A percentile compares a stretch with the other conserved stretches of the same genome.
These are phyloP conservation scores for Magallana gigas DNA, from an alignment of 1,140 invertebrate genomes.

Conservation along the genomic window DNA sequence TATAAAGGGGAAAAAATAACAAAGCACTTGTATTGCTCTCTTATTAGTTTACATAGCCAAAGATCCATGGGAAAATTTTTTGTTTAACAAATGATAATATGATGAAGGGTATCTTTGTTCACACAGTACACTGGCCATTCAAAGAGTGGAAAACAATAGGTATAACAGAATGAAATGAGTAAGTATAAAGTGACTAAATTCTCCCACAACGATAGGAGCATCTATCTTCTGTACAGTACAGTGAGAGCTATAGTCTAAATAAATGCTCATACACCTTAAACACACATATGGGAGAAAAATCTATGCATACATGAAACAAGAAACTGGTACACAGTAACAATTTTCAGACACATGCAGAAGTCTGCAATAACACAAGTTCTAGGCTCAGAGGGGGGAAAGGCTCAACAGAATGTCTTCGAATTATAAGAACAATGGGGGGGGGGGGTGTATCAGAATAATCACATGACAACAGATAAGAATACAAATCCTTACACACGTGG, in stretches of 20 bases:
- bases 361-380: background rate
- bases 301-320: background rate
- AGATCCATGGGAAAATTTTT: background rate
- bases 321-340: background rate
- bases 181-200: background rate
- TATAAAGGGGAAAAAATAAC: background rate
- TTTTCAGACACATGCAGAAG: background rate
- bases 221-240: background rate
- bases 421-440: background rate
- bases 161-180: background rate
- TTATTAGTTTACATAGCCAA: background rate
- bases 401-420: background rate
- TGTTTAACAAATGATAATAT: background rate
- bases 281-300: background rate
- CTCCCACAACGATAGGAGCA: background rate
- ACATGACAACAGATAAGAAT: slow-evolving; percentile 7
- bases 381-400: background rate
- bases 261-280: background rate
- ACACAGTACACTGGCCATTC: slow-evolving; percentile 21
- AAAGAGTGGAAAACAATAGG: background rate
- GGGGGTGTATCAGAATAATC: background rate
- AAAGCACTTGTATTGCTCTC: background rate
- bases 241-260: background rate
- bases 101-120: background rate
- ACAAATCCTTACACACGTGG: background rate